Base-by-base conservation (phyloP, 2,888 invertebrate genomes). In the Drosophila kokeensis region DNA sequence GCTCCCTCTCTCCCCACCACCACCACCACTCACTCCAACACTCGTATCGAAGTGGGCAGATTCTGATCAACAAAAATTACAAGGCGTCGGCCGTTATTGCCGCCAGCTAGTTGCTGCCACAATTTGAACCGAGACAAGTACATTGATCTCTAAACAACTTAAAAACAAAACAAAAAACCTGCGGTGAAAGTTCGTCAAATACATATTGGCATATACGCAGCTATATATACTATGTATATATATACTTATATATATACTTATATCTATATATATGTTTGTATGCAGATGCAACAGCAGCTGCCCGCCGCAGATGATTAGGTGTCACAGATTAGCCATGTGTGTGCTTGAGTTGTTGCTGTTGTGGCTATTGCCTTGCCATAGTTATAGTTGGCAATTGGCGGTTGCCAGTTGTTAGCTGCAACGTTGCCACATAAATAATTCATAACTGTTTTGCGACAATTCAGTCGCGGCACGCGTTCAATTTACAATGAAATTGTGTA, bases 371-470 rank as follows among this genome's bases (percentile, higher is more conserved):
- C 36, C 32, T 64, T 27, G 61, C 78, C 29, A 50, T 45, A 63
- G 60, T 70, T 55, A 38, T 29, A 61, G 54, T 40, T 45, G 38
- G 40, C 38, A 18, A 27, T 27, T 55, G 38, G 34, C 36, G 13
- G 36, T 24, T 45, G 55, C 21, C 27, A 38, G 63, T 61, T 64
- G 76, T 49, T 49, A 42, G 57, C 30, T 72, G 48, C 59, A 61
- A 58, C 34, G 53, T 60, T 68, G 81, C 81, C 66, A 69, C 83
- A 90, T 90, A 90, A 90, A 90, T 90, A 90, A 90, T 90, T 90
- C 89, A 90, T 90, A 90, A 88, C 89, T 85, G 89, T 89, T 90
- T 90, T 90, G 90, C 90, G 87, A 88, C 87, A 88, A 90, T 90
- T 89, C 86, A 88, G 83, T 80, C 83, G 83, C 89, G 85, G 87